Evolutionary conservation across 2,797 vertebrate species (phyloP).

Genomic region (Masticophis lateralis): DNA sequence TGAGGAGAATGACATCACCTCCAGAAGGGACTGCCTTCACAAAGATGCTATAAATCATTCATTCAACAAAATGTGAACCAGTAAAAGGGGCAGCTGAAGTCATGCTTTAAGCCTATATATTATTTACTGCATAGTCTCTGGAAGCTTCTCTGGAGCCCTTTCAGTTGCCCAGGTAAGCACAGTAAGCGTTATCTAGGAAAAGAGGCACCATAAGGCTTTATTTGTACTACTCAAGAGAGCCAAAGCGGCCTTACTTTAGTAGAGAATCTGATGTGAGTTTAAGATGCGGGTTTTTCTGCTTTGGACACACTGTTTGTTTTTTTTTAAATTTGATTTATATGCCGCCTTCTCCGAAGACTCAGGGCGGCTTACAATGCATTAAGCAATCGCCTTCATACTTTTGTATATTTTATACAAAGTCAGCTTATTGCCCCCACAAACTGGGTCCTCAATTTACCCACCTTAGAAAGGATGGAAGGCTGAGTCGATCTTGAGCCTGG

Average conservation of each 20-base stretch:
- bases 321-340: too few species aligned
- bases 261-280: neutral
- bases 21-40: constrained; percentile 31
- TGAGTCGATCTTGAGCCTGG: too few species aligned
- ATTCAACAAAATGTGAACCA: constrained; percentile 39
- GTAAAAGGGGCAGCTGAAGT: constrained; percentile 3
- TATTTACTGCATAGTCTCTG: constrained; percentile 42
- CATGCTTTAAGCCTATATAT: constrained; percentile 39
- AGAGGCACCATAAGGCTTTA: neutral
- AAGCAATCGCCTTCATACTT: too few species aligned
- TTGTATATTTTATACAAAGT: too few species aligned
- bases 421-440: too few species aligned
- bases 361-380: too few species aligned
- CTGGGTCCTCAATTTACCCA: too few species aligned
- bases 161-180: constrained; percentile 28
- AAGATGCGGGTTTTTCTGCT: neutral
- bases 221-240: neutral
- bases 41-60: constrained; percentile 40
- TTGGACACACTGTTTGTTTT: neutral
- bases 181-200: constrained; percentile 7
- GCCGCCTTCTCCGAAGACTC: too few species aligned
- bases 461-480: too few species aligned
- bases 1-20: constrained; percentile 52
- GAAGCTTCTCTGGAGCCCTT: neutral
- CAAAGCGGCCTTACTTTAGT: neutral